A percentile compares a stretch with the other conserved stretches of the same genome.
Conservation (phyloP, 2,797 vertebrate species). For the Saguinus oedipus region DNA sequence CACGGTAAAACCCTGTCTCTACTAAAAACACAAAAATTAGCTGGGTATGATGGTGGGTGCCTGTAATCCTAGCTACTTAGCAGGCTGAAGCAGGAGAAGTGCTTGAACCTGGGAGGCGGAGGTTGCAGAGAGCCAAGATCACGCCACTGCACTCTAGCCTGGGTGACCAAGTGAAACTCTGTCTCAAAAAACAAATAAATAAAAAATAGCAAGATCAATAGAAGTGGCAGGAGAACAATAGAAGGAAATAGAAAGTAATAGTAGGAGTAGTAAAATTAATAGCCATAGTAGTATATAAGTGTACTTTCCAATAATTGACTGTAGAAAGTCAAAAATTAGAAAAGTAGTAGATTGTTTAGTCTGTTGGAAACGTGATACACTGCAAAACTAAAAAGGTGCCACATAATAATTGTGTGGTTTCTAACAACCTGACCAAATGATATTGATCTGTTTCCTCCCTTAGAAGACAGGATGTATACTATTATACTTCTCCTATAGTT, state of each 20-base stretch:
- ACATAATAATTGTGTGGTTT: background rate
- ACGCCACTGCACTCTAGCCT: too few relatives aligned
- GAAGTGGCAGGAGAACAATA: background rate
- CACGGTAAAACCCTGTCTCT: too few relatives aligned
- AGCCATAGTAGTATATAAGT: background rate
- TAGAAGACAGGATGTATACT: background rate
- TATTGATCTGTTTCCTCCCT: background rate
- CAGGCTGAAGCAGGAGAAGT: too few relatives aligned
- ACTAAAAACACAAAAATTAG: too few relatives aligned
- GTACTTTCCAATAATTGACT: background rate
- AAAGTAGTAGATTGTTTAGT: background rate
- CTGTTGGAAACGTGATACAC: background rate
- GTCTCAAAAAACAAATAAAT: too few relatives aligned
- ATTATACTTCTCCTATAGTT: background rate
- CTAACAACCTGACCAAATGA: background rate
- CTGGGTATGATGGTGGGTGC: too few relatives aligned
- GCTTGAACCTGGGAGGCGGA: too few relatives aligned
- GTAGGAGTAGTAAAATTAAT: background rate
- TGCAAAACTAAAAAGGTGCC: background rate
- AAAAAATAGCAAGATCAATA: background rate
- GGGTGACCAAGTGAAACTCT: too few relatives aligned
- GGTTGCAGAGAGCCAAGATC: too few relatives aligned
- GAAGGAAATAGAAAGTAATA: background rate
- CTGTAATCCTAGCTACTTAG: too few relatives aligned
- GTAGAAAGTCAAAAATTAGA: background rate